Conservation (phyloP, 2,888 invertebrate species). For the Polyploca ridens region DNA sequence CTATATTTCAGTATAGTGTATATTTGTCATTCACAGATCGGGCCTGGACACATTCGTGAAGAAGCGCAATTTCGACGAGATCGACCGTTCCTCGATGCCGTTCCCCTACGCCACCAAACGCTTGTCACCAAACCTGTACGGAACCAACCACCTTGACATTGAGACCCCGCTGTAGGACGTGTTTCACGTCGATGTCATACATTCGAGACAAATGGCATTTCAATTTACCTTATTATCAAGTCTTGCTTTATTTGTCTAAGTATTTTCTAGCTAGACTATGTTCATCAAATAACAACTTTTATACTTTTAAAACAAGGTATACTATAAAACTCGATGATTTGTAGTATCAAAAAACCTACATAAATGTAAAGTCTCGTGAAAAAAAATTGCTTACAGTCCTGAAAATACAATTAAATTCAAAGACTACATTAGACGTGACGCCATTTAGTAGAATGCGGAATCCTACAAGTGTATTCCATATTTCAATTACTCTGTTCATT, state of each 20-base stretch:
- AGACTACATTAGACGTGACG: not conserved
- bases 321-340: not conserved
- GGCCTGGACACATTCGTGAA: slow-evolving; percentile 81
- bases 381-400: not conserved
- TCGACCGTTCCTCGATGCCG: slow-evolving; percentile 82
- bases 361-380: not conserved
- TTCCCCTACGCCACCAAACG: slow-evolving; percentile 77
- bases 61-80: slow-evolving; percentile 86
- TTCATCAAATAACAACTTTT: not conserved
- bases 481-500: not conserved
- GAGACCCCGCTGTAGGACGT: slow-evolving; percentile 62
- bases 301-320: not conserved
- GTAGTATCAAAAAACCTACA: too few species aligned
- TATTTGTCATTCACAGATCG: slow-evolving; percentile 50
- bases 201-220: not conserved
- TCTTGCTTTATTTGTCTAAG: too few species aligned
- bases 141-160: slow-evolving; percentile 70
- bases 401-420: too few species aligned
- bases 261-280: too few species aligned
- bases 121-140: slow-evolving; percentile 77
- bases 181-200: slow-evolving; percentile 19
- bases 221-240: not conserved
- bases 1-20: not conserved
- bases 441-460: not conserved
- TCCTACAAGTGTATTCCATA: not conserved